Conservation (phyloP, 2,113 vertebrate genomes). For the Scatophagus argus region DNA sequence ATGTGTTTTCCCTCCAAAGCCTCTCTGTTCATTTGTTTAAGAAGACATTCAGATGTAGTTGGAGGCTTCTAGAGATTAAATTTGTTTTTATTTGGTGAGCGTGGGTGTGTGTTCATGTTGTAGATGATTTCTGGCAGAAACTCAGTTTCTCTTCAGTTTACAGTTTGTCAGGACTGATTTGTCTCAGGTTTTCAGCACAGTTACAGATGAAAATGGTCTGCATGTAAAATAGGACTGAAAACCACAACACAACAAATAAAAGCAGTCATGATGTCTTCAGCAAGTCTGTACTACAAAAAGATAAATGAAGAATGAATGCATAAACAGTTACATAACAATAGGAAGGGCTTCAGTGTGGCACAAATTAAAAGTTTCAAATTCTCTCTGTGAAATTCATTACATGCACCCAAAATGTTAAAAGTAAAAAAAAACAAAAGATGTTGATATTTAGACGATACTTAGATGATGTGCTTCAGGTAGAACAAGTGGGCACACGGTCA, state of each 20-base stretch:
- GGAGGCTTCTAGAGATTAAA: slow-evolving; percentile 13
- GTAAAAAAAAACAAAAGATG: not conserved
- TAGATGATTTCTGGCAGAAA: slow-evolving; percentile 19
- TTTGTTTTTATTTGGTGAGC: slow-evolving; percentile 9
- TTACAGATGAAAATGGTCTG: not conserved
- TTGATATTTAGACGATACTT: not conserved
- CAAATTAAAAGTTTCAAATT: not conserved
- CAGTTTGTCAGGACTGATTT: slow-evolving; percentile 16
- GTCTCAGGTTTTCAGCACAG: slow-evolving; percentile 1
- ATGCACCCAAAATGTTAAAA: not conserved
- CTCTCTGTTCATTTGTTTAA: slow-evolving; percentile 1
- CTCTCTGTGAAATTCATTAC: not conserved
- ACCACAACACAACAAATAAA: not conserved
- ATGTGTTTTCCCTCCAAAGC: not conserved
- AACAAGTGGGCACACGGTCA: too few species aligned
- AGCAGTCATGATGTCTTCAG: not conserved
- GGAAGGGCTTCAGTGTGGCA: not conserved
- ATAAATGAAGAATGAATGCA: not conserved
- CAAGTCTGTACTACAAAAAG: not conserved
- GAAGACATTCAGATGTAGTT: not conserved
- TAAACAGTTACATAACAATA: not conserved
- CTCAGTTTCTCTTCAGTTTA: not conserved
- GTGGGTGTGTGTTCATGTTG: slow-evolving; percentile 17
- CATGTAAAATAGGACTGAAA: slow-evolving; percentile 11
- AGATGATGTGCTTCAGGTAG: too few species aligned